phyloP scores from a whole-genome alignment of 1,140 invertebrate genomes.

The Drosophila truncata region DNA sequence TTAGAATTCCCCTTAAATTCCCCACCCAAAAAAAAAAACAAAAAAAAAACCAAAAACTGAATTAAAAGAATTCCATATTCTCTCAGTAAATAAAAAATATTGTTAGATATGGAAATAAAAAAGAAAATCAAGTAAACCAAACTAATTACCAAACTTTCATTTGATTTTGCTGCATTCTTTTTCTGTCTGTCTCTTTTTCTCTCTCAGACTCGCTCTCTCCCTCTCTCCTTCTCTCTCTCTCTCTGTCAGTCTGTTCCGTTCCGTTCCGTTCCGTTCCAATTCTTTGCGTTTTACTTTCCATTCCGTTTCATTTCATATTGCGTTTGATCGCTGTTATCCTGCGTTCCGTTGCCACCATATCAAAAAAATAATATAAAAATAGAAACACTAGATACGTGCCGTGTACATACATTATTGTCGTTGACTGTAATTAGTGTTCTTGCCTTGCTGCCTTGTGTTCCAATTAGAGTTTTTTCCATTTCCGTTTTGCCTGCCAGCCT shows the following conservation, averaged over 20 bases:
- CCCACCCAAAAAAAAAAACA: slow-evolving; percentile 3
- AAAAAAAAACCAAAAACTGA: slow-evolving; percentile 26
- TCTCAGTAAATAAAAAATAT: slow-evolving; percentile 32
- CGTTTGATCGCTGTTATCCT: slow-evolving; percentile 6
- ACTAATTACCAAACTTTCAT: slow-evolving; percentile 41
- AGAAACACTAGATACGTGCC: slow-evolving; percentile 12
- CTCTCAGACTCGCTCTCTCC: slow-evolving; percentile 9
- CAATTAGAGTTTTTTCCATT: slow-evolving; percentile 25
- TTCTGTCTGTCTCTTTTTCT: slow-evolving; percentile 30
- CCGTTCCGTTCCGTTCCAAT: slow-evolving; percentile 13
- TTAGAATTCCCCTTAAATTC: slow-evolving; percentile 60
- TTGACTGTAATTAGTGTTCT: slow-evolving; percentile 35
- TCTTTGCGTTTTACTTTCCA: slow-evolving; percentile 29
- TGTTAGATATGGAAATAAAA: slow-evolving; percentile 23
- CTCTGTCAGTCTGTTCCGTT: slow-evolving; percentile 10
- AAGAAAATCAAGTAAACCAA: slow-evolving; percentile 34
- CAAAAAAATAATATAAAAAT: background rate
- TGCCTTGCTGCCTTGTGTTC: slow-evolving; percentile 34
- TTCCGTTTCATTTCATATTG: slow-evolving; percentile 44
- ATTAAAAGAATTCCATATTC: slow-evolving; percentile 31
- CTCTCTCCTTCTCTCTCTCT: slow-evolving; percentile 8
- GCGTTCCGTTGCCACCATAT: slow-evolving; percentile 8
- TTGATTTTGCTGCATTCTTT: slow-evolving; percentile 65
- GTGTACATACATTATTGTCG: slow-evolving; percentile 41
- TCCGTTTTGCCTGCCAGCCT: slow-evolving; percentile 43